phyloP scores from a whole-genome alignment of 2,797 vertebrate species.

The Peromyscus attwateri region DNA sequence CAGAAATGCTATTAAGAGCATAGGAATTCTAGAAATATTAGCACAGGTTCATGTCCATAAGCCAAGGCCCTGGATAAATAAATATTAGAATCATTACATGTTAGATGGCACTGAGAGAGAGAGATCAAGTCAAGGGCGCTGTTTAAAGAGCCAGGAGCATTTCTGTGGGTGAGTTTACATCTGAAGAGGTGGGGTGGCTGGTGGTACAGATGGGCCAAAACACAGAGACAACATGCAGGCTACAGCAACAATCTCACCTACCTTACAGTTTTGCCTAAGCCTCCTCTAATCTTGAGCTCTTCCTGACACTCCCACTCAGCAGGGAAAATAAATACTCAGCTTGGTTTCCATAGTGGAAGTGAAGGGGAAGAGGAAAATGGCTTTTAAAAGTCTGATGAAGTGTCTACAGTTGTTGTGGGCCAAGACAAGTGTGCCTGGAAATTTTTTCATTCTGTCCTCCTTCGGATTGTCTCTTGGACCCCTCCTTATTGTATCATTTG shows the following conservation, averaged over 20 bases:
- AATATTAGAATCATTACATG: conserved; percentile 43
- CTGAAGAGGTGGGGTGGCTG: neutral
- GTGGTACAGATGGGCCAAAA: neutral
- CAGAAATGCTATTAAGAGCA: conserved; percentile 32
- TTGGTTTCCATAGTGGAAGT: conserved; percentile 47
- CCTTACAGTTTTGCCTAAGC: conserved; percentile 27
- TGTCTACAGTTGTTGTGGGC: neutral
- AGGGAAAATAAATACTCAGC: conserved; percentile 52
- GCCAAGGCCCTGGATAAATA: neutral
- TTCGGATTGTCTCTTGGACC: neutral
- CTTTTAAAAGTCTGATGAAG: conserved; percentile 46
- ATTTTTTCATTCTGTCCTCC: neutral
- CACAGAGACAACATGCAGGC: neutral
- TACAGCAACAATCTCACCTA: conserved; percentile 2
- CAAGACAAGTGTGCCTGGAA: conserved; percentile 40
- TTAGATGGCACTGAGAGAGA: neutral
- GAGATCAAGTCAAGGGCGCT: neutral
- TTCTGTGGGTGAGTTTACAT: neutral
- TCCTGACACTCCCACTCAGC: conserved; percentile 60
- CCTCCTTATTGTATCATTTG: neutral
- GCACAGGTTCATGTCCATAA: conserved; percentile 19
- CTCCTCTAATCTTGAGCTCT: neutral
- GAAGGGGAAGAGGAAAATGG: conserved; percentile 57
- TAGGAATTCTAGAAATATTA: conserved; percentile 46
- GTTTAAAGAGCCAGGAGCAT: neutral